Evolutionary conservation across 2,797 vertebrate genomes (phyloP), one percentile per base, ranked within the genome.

Genomic region (Podargus strigoides): DNA sequence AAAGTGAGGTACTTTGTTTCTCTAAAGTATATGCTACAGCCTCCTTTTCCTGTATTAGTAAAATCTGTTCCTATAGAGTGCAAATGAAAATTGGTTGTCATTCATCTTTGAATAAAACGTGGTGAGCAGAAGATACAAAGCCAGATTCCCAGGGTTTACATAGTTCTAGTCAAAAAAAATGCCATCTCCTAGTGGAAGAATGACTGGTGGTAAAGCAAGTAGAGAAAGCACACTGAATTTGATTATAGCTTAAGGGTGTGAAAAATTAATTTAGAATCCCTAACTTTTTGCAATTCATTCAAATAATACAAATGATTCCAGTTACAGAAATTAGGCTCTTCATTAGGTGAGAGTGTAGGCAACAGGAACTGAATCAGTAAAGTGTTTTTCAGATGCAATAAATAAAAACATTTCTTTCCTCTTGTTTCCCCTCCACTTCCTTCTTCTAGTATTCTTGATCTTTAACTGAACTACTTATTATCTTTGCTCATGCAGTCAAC

Each of bases 401-500:
- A 90, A 76, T 27, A 77, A 81, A 96, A 68, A 67, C 1, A 14
- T 90, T 81, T 93, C 30, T 46, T 78, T 53, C 16, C n/a, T 7
- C 28, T 75, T 78, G 19, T 84, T 89, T 66, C 37, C 55, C 12
- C 26, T 67, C 34, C 13, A 34, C 44, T 76, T 74, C 44, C 90
- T 42, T 79, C 47, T 77, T 88, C n/a, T 78, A 50, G 66, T 32
- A 52, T 21, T 95, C 91, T 90, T 96, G 76, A 89, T 96, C 66
- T 91, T 97, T 41, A 95, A 90, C 66, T 84, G 67, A 96, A 67
- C 64, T 87, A 34, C 66, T 94, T 94, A 69, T 82, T 95, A 42
- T 77, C 44, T 83, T 96, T 96, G 24, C 60, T 96, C 59, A 80
- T 30, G 87, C 24, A 94, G 69, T 84, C 81, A 93, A 90, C 56